A percentile compares a stretch with the other conserved stretches of the same genome.
Conservation (phyloP, 2,113 vertebrate species). For the Cavia porcellus region DNA sequence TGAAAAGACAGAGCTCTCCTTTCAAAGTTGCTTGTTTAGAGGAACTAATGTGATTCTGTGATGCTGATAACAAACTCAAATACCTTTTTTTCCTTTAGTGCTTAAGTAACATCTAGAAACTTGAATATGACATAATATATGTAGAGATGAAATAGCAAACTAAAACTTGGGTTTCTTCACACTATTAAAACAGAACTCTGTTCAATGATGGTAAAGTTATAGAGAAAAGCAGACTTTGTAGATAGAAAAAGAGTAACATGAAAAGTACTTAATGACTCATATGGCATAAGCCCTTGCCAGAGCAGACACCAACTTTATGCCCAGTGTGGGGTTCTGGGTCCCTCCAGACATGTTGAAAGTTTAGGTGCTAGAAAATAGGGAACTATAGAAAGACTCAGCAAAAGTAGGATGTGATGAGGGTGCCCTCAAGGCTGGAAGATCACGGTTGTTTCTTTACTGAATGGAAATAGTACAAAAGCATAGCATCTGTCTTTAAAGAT, state of each 20-base stretch:
- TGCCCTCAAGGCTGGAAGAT: background rate
- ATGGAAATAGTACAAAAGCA: conserved; percentile 18
- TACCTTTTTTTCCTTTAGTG: background rate
- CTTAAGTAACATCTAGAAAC: background rate
- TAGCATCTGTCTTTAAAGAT: background rate
- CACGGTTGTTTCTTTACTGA: background rate
- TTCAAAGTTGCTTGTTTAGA: conserved; percentile 41
- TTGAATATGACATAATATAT: background rate
- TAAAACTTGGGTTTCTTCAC: background rate
- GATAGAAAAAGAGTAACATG: background rate
- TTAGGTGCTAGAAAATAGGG: background rate
- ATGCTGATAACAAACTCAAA: conserved; percentile 43
- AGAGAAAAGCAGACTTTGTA: background rate
- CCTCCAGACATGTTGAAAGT: background rate
- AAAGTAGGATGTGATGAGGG: background rate
- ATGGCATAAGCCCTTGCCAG: background rate
- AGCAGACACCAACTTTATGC: background rate
- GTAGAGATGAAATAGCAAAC: background rate
- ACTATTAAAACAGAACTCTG: background rate
- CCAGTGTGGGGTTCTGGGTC: background rate
- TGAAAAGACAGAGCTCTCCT: conserved; percentile 52
- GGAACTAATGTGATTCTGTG: background rate
- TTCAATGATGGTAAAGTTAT: background rate
- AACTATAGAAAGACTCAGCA: background rate
- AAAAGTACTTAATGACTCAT: background rate